These are phyloP conservation scores for Xiphophorus hellerii DNA, from an alignment of 2,113 vertebrate species.

Conservation along the genomic window DNA sequence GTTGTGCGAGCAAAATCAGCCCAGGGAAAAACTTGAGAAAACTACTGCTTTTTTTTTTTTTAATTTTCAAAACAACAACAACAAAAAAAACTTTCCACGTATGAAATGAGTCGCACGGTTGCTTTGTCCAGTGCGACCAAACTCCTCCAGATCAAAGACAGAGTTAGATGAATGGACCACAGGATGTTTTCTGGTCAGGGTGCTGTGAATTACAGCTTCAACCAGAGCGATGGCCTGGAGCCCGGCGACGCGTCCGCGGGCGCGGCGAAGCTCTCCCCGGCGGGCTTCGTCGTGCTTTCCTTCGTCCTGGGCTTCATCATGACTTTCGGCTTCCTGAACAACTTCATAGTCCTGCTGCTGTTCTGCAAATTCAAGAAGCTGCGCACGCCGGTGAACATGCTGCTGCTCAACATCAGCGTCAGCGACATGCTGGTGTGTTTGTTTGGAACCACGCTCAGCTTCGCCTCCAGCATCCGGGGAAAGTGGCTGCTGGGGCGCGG, in stretches of 20 bases:
- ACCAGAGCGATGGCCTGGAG: slow-evolving; percentile 67
- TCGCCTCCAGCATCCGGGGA: slow-evolving; percentile 85
- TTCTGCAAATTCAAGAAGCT: slow-evolving; percentile 90
- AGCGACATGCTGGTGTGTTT: slow-evolving; percentile 91
- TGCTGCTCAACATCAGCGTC: slow-evolving; percentile 89
- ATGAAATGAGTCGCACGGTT: background rate
- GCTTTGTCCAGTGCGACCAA: background rate
- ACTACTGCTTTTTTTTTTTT: background rate
- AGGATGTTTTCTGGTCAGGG: slow-evolving; percentile 73
- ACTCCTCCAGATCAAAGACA: slow-evolving; percentile 12
- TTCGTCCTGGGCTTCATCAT: slow-evolving; percentile 89
- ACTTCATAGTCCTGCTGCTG: slow-evolving; percentile 85
- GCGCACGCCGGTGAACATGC: slow-evolving; percentile 89
- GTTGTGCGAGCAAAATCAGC: slow-evolving; percentile 1
- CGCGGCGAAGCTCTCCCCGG: slow-evolving; percentile 73
- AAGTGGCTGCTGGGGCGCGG: slow-evolving; percentile 85
- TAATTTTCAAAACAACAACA: too few relatives aligned
- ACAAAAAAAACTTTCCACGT: slow-evolving; percentile 33
- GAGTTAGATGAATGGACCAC: slow-evolving; percentile 62
- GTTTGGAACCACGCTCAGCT: slow-evolving; percentile 89
- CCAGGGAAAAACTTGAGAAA: background rate
- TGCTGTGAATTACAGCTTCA: slow-evolving; percentile 72
- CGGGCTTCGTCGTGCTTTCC: slow-evolving; percentile 83
- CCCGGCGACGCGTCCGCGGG: slow-evolving; percentile 53
- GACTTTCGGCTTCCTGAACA: slow-evolving; percentile 88